Conservation (phyloP, 2,113 vertebrate species). For the Apodemus speciosus region DNA sequence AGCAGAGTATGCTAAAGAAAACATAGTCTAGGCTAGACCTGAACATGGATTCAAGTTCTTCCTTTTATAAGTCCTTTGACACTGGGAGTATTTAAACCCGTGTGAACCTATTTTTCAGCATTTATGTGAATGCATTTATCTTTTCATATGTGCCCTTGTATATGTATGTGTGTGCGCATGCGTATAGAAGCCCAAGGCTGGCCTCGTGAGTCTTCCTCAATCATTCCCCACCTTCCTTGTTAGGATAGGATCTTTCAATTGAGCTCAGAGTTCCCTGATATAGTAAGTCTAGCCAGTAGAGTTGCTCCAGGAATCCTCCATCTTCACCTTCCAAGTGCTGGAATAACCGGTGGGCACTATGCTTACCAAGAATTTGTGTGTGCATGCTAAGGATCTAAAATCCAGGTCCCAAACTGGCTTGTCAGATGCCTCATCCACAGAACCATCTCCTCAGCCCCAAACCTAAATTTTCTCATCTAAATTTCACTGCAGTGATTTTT, state of each 20-base stretch:
- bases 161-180: not conserved
- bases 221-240: not conserved
- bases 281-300: too few relatives aligned
- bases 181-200: not conserved
- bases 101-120: not conserved
- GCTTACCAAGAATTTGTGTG: not conserved
- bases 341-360: too few relatives aligned
- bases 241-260: too few relatives aligned
- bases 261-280: not conserved
- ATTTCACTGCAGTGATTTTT: not conserved
- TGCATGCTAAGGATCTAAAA: not conserved
- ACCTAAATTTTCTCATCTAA: slow-evolving; percentile 7
- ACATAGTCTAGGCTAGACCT: not conserved
- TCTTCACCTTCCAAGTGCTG: not conserved
- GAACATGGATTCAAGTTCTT: not conserved
- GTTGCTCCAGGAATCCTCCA: not conserved
- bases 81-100: not conserved
- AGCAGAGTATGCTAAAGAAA: not conserved
- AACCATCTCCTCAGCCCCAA: not conserved
- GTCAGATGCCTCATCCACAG: not conserved
- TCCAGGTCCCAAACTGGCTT: too few relatives aligned
- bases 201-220: not conserved
- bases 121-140: not conserved
- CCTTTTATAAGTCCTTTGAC: not conserved
- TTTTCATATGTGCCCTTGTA: not conserved